Conservation (phyloP, 2,888 invertebrate species). For the Drosophila melanosoma region DNA sequence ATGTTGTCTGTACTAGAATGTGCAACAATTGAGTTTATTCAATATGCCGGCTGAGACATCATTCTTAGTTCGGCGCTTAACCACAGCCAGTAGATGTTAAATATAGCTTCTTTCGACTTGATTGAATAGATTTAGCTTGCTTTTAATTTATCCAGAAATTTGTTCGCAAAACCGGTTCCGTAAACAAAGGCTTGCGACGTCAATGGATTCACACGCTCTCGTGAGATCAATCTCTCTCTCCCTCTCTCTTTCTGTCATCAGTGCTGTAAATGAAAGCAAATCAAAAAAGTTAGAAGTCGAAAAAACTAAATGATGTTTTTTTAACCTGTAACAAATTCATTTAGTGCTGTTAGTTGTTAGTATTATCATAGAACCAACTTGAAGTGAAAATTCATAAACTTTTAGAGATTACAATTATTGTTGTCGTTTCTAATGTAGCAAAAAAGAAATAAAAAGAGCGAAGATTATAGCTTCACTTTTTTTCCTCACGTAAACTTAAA, state of each 20-base stretch:
- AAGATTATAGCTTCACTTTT: neutral
- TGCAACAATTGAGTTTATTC: neutral
- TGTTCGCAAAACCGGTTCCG: constrained; percentile 57
- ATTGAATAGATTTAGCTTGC: constrained; percentile 15
- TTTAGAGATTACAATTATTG: neutral
- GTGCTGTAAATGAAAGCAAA: neutral
- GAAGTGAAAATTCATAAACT: neutral
- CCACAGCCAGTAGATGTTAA: constrained; percentile 13
- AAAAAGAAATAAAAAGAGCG: neutral
- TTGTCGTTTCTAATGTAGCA: neutral
- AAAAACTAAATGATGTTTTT: neutral
- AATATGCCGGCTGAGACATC: constrained; percentile 55
- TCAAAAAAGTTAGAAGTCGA: neutral
- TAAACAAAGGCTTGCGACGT: constrained; percentile 54
- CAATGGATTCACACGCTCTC: constrained; percentile 23
- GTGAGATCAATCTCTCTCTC: neutral
- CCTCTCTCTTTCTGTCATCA: neutral
- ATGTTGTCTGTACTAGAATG: constrained; percentile 7
- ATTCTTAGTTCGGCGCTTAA: constrained; percentile 31
- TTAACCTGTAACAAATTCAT: neutral
- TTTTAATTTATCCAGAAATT: constrained; percentile 33
- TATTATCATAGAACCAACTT: neutral
- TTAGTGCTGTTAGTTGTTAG: neutral
- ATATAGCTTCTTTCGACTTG: constrained; percentile 42
- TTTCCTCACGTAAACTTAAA: neutral